Evolutionary conservation across 2,113 vertebrate genomes (phyloP), one percentile per base, ranked within the genome.

Genomic region (Dromiciops gliroides): DNA sequence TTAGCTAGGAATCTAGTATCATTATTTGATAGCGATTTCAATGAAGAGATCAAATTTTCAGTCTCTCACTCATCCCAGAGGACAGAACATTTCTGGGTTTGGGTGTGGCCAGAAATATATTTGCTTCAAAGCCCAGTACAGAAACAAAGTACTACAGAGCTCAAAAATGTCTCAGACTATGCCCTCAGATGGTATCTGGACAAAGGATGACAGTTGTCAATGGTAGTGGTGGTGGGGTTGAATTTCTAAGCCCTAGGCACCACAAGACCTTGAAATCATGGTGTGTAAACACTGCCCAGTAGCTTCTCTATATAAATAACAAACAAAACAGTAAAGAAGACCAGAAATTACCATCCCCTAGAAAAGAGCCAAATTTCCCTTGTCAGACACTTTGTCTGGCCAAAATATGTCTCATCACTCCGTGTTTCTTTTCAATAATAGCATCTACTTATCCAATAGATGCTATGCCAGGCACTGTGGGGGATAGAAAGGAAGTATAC

Each of bases 161-260:
- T 75, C 37, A n/a, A 94, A 95, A 95, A 95, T 75, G 94, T 96
- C 94, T 95, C 93, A 44, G 89, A 90, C 96, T 91, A 96, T 91
- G 92, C 97, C 98, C 95, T 12, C n/a, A 97, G 92, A 96, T 48
- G 96, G 95, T 93, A 93, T 94, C 97, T 95, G 67, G 96, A 44
- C 0, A 26, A 50, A 91, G 4, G 48, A 92, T 51, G 31, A 50
- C 48, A 47, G 93, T 89, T 95, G 60, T 93, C 60, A 24, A 48
- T 91, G 90, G 92, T 92, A 51, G 90, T 4, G 48, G 26, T 93
- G n/a, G n/a, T n/a, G n/a, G n/a, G n/a, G n/a, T 92, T 91, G 94
- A 83, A 92, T 97, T 91, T 93, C 95, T 75, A 96, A 56, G 23
- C 25, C 0, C 26, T 91, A 47, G 90, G 90, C 25, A 2, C 6